phyloP scores from a whole-genome alignment of 53 echinoderm and acorn worm genomes.

The Zoroaster sp. region DNA sequence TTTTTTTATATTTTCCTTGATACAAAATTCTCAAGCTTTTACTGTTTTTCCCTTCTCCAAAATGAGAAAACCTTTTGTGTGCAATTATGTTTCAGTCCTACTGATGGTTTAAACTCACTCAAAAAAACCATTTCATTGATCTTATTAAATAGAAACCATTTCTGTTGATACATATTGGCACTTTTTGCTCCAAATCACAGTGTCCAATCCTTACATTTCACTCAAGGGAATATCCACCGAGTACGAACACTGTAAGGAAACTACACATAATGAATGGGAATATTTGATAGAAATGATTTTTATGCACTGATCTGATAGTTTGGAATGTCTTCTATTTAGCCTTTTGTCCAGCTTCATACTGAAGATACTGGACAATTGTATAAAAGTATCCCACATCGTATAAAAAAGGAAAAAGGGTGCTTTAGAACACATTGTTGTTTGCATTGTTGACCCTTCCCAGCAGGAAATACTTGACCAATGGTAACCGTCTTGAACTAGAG shows the following conservation, averaged over 20 bases:
- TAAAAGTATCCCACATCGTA: too few species aligned
- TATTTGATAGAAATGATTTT: neutral
- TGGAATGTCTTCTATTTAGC: neutral
- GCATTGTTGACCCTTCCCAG: neutral
- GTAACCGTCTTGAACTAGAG: neutral
- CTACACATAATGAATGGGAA: neutral
- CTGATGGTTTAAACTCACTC: too few species aligned
- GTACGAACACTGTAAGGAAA: constrained; percentile 18
- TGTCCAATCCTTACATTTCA: neutral
- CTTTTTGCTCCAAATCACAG: too few species aligned
- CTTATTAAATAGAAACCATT: too few species aligned
- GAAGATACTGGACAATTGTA: too few species aligned
- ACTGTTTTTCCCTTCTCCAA: neutral
- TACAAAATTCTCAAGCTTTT: neutral
- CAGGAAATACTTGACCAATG: neutral
- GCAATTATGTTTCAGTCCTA: too few species aligned
- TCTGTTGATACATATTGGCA: too few species aligned
- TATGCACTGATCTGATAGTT: neutral
- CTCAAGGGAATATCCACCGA: neutral
- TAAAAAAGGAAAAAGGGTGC: neutral
- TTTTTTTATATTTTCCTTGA: neutral
- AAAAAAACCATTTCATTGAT: too few species aligned
- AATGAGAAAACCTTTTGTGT: too few species aligned
- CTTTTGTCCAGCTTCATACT: neutral
- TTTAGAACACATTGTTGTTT: neutral